phyloP scores from a whole-genome alignment of 2,888 invertebrate genomes.

The Chymomyza procnemis region DNA sequence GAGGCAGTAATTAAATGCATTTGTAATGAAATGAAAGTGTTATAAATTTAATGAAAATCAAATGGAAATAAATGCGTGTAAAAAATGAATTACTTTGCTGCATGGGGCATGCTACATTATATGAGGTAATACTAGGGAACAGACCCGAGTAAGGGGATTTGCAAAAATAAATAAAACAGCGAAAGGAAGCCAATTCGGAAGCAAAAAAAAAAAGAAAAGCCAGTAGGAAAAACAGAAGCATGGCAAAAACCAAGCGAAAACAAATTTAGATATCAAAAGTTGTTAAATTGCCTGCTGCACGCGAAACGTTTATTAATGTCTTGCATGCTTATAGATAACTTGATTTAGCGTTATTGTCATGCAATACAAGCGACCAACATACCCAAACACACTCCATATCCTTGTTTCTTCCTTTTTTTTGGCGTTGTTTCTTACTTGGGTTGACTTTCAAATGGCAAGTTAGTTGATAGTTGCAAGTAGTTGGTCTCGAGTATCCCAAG shows the following conservation, averaged over 20 bases:
- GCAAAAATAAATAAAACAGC: not conserved
- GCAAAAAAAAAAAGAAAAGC: too few relatives aligned
- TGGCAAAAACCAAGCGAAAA: conserved; percentile 49
- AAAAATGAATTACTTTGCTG: conserved; percentile 2
- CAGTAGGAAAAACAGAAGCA: not conserved
- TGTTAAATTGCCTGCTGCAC: conserved; percentile 77
- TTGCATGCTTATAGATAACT: conserved; percentile 75
- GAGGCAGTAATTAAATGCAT: not conserved
- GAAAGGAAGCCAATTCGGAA: not conserved
- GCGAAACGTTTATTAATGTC: conserved; percentile 76
- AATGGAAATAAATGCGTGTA: conserved; percentile 5
- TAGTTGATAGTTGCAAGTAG: conserved; percentile 7
- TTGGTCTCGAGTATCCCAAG: conserved; percentile 2
- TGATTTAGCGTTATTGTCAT: conserved; percentile 75
- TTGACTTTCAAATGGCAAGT: conserved; percentile 68
- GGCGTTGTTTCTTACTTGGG: conserved; percentile 5
- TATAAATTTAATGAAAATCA: conserved; percentile 5
- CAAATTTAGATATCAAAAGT: conserved; percentile 75
- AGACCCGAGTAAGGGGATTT: not conserved
- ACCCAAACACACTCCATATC: conserved; percentile 21
- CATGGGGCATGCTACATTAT: not conserved
- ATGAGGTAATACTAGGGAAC: not conserved
- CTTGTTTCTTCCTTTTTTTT: conserved; percentile 1
- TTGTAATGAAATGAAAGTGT: not conserved
- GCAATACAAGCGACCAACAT: conserved; percentile 62